A percentile compares a stretch with the other conserved stretches of the same genome.
phyloP scores from a whole-genome alignment of 2,797 vertebrate species.

The Hippopotamyrus pictus region DNA sequence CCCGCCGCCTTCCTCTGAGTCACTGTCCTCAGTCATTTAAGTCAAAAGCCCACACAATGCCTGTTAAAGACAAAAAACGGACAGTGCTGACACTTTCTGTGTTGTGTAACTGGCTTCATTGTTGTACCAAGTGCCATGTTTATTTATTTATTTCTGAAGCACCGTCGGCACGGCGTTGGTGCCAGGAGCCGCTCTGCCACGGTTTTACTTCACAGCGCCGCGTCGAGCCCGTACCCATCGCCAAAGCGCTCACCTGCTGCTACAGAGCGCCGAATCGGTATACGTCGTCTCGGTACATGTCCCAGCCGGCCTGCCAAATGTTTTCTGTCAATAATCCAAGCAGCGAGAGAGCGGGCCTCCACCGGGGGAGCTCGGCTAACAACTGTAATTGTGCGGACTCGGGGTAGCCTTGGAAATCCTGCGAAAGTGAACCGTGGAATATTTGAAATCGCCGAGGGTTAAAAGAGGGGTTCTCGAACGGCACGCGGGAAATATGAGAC shows the following conservation, averaged over 20 bases:
- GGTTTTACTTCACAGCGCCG: neutral
- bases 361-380: conserved; percentile 55
- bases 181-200: neutral
- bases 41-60: neutral
- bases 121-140: neutral
- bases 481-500: conserved; percentile 45
- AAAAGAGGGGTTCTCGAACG: conserved; percentile 34
- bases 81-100: conserved; percentile 10
- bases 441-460: conserved; percentile 57
- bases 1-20: neutral
- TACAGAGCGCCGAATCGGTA: neutral
- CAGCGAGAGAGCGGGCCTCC: conserved; percentile 47
- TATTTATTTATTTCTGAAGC: neutral
- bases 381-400: conserved; percentile 56
- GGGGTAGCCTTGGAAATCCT: conserved; percentile 48
- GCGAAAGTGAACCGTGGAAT: conserved; percentile 59
- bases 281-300: neutral
- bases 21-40: conserved; percentile 11
- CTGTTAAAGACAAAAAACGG: neutral
- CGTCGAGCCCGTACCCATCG: neutral
- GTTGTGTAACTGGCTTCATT: conserved; percentile 9
- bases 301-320: conserved; percentile 38
- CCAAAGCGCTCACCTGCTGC: conserved; percentile 48
- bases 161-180: neutral
- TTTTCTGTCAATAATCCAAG: conserved; percentile 10